Evolutionary conservation across 2,113 vertebrate genomes (phyloP).

Genomic region (Calidris pygmaea): DNA sequence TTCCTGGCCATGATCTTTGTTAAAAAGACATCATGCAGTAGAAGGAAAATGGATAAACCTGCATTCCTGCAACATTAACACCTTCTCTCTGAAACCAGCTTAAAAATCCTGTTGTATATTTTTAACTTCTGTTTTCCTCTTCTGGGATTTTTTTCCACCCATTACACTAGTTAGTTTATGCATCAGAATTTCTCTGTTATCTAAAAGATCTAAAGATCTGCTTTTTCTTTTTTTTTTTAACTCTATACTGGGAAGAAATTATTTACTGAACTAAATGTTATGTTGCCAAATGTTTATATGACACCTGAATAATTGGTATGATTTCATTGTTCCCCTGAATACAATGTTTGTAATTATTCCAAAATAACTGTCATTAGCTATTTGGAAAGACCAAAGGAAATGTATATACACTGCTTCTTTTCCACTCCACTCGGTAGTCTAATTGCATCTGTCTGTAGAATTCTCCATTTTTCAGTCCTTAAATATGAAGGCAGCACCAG

Average conservation of each 20-base stretch:
- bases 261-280: background rate
- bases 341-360: background rate
- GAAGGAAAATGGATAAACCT: background rate
- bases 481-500: background rate
- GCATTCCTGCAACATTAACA: background rate
- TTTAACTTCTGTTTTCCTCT: background rate
- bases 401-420: background rate
- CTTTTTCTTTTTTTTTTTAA: accelerated
- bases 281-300: background rate
- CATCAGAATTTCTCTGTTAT: background rate
- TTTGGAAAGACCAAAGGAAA: background rate
- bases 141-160: background rate
- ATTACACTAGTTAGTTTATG: background rate
- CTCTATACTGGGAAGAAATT: background rate
- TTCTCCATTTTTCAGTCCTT: background rate
- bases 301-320: background rate
- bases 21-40: background rate
- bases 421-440: background rate
- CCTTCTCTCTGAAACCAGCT: background rate
- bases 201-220: background rate
- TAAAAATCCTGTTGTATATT: background rate
- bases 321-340: background rate
- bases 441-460: background rate
- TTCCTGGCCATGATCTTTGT: background rate
- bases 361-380: background rate